These are phyloP conservation scores for Acleris cristana DNA, from an alignment of 2,888 invertebrate genomes.

Conservation along the genomic window DNA sequence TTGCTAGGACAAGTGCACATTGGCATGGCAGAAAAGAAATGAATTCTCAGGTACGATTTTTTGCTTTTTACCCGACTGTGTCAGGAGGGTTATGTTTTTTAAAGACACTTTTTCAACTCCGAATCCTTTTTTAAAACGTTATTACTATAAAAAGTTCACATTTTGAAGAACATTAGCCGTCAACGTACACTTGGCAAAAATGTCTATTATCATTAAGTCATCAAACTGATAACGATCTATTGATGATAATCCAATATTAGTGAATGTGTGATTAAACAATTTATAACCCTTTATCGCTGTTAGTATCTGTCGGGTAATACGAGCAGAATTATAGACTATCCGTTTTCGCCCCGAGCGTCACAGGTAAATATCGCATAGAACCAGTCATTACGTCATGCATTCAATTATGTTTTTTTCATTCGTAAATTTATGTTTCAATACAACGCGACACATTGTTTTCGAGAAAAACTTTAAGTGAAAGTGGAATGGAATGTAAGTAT, in stretches of 20 bases:
- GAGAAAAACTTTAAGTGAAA: not conserved
- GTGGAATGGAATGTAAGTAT: too few relatives aligned
- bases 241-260: constrained; percentile 14
- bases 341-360: constrained; percentile 27
- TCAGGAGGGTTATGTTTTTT: too few relatives aligned
- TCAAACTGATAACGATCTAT: constrained; percentile 1
- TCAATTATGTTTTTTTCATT: constrained; percentile 16
- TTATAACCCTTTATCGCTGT: constrained; percentile 30
- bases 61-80: too few relatives aligned
- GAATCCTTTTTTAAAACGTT: too few relatives aligned
- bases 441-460: not conserved
- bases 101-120: too few relatives aligned
- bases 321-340: constrained; percentile 32
- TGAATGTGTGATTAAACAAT: constrained; percentile 27
- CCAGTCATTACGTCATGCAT: constrained; percentile 28
- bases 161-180: too few relatives aligned
- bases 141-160: too few relatives aligned
- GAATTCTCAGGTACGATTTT: too few relatives aligned
- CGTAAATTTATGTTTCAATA: constrained; percentile 12
- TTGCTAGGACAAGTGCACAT: not conserved
- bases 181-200: not conserved
- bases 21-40: too few relatives aligned
- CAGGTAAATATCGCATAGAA: constrained; percentile 31
- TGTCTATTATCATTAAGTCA: not conserved
- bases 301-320: constrained; percentile 32